These are phyloP conservation scores for Drosophila sproati DNA, from an alignment of 1,140 invertebrate genomes.

Conservation along the genomic window DNA sequence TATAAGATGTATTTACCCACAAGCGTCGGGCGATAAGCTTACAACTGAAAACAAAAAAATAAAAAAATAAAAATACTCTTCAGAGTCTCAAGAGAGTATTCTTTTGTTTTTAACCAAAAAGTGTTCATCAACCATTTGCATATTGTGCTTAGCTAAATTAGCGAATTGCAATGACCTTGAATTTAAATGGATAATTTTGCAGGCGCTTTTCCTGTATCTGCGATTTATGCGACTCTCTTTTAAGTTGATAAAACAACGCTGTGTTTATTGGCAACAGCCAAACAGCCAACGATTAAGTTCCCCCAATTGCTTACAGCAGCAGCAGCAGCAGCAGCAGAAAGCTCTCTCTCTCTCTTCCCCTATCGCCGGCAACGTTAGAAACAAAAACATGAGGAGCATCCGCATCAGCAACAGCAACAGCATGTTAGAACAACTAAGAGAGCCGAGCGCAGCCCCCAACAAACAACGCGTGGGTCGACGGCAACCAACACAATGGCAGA, in stretches of 20 bases:
- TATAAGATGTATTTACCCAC: too few species aligned
- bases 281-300: constrained; percentile 38
- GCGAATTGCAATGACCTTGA: not conserved
- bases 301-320: constrained; percentile 64
- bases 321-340: constrained; percentile 30
- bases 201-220: not conserved
- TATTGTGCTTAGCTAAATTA: not conserved
- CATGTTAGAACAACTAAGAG: constrained; percentile 30
- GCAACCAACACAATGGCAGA: not conserved
- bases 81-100: too few species aligned
- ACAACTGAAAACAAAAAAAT: not conserved
- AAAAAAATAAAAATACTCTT: not conserved
- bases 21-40: too few species aligned
- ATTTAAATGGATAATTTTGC: not conserved
- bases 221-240: not conserved
- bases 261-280: constrained; percentile 58
- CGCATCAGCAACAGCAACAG: constrained; percentile 13
- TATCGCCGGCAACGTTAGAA: not conserved
- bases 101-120: too few species aligned
- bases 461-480: constrained; percentile 44
- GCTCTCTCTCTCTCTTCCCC: constrained; percentile 4
- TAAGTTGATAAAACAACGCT: constrained; percentile 36
- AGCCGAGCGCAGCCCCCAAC: constrained; percentile 27
- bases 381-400: constrained; percentile 4
- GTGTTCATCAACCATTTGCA: not conserved